Percentiles rank a stretch among this genome's conserved stretches.
phyloP scores from a whole-genome alignment of 2,888 invertebrate species.

The Metacarcinus magister region DNA sequence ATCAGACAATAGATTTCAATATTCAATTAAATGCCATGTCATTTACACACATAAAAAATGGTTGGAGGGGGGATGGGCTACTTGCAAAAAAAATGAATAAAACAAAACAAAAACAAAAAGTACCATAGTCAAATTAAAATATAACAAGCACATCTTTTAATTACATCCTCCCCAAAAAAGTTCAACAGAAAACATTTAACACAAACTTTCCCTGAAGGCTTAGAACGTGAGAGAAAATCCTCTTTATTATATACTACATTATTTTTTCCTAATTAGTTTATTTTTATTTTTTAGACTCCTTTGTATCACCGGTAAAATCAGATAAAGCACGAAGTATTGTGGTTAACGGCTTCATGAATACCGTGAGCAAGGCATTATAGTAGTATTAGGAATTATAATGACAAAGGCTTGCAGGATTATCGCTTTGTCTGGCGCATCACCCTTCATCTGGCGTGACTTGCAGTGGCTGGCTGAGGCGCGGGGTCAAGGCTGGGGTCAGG shows the following conservation, averaged over 20 bases:
- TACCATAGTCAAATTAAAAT: too few relatives aligned
- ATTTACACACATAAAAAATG: too few relatives aligned
- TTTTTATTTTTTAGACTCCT: neutral
- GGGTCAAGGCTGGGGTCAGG: neutral
- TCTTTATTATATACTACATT: neutral
- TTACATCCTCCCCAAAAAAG: neutral
- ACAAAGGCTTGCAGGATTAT: conserved; percentile 7
- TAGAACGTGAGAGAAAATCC: neutral
- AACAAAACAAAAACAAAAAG: neutral
- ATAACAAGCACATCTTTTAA: too few relatives aligned
- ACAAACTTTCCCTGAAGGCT: conserved; percentile 7
- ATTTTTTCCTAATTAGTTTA: neutral
- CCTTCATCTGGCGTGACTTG: conserved; percentile 13
- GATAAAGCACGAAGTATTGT: neutral
- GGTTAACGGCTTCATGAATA: neutral
- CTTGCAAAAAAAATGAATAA: neutral
- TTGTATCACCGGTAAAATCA: neutral
- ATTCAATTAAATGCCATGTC: too few relatives aligned
- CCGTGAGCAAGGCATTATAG: neutral
- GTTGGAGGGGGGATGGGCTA: too few relatives aligned
- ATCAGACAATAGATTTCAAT: too few relatives aligned
- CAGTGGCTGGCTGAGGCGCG: neutral
- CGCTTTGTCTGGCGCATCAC: conserved; percentile 19
- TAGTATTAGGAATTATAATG: conserved; percentile 36
- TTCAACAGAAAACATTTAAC: neutral